Percentiles rank a stretch among this genome's conserved stretches.
Evolutionary conservation across 2,797 vertebrate species (phyloP).

Genomic region (Trachurus trachurus): DNA sequence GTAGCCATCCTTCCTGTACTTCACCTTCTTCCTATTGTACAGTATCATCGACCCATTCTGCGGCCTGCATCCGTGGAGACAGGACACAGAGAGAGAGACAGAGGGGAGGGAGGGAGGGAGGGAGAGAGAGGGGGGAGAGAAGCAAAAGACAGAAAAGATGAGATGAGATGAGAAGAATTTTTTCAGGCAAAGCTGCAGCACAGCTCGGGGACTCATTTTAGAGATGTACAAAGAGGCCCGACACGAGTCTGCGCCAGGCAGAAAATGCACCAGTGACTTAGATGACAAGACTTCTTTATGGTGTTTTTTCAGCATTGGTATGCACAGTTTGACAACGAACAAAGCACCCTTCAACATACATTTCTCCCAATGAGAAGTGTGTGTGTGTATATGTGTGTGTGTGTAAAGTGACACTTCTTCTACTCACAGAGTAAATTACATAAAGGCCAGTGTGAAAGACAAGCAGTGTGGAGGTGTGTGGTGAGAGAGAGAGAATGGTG

Average conservation of each 20-base stretch:
- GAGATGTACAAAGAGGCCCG: conserved; percentile 79
- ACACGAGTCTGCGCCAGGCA: conserved; percentile 69
- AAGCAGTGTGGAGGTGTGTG: conserved; percentile 32
- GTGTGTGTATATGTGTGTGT: conserved; percentile 23
- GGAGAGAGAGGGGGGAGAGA: conserved; percentile 33
- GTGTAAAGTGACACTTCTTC: conserved; percentile 62
- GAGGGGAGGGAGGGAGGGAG: conserved; percentile 42
- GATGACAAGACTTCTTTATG: conserved; percentile 80
- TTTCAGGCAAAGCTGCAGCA: conserved; percentile 78
- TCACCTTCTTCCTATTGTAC: conserved; percentile 99
- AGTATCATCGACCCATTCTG: conserved; percentile 99
- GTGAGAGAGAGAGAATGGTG: too few species aligned
- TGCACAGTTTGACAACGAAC: conserved; percentile 82
- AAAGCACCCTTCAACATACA: conserved; percentile 80
- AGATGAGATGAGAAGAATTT: conserved; percentile 71
- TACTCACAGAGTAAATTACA: conserved; percentile 72
- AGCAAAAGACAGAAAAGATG: conserved; percentile 62
- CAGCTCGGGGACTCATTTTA: conserved; percentile 80
- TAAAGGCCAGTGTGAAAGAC: conserved; percentile 66
- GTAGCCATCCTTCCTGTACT: conserved; percentile 99
- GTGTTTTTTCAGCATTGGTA: conserved; percentile 74
- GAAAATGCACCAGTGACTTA: conserved; percentile 82
- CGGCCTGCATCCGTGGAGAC: conserved; percentile 88
- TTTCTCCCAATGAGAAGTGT: conserved; percentile 66
- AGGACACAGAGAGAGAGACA: conserved; percentile 14